Percentiles rank a stretch among this genome's conserved stretches.
These are phyloP conservation scores for Clanis bilineata DNA, from an alignment of 2,888 invertebrate genomes.

Conservation along the genomic window DNA sequence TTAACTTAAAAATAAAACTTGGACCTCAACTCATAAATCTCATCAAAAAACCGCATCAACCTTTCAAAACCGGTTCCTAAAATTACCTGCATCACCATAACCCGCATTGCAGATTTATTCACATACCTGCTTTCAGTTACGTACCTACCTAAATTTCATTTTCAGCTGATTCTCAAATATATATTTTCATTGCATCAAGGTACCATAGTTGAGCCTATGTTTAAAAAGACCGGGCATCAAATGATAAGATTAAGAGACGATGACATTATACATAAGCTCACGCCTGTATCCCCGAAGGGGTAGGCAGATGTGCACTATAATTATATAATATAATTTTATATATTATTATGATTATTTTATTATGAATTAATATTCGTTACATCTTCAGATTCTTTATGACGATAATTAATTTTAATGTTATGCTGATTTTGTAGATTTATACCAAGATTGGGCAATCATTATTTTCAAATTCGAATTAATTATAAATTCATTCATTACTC, in stretches of 20 bases:
- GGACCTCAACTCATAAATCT: neutral
- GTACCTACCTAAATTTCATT: no score
- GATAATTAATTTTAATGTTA: neutral
- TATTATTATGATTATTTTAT: neutral
- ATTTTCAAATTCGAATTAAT: neutral
- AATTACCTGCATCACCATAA: neutral
- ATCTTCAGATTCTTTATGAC: neutral
- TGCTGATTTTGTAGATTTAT: slow-evolving; percentile 2
- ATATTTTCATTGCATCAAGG: neutral
- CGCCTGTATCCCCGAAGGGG: no score
- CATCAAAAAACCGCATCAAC: neutral
- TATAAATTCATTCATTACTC: no score
- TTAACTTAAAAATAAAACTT: neutral
- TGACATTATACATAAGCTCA: no score
- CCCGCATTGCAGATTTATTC: neutral
- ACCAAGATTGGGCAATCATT: neutral
- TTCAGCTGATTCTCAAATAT: neutral
- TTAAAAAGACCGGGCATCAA: no score
- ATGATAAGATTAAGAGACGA: no score
- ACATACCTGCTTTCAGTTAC: neutral
- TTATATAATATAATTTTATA: no score
- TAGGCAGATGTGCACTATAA: no score
- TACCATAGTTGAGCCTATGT: no score
- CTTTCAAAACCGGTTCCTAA: neutral
- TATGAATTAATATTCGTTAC: neutral